Evolutionary conservation across 2,888 invertebrate species (phyloP), one percentile per base, ranked within the genome.

Genomic region (Thecocarcelia acutangulata): DNA sequence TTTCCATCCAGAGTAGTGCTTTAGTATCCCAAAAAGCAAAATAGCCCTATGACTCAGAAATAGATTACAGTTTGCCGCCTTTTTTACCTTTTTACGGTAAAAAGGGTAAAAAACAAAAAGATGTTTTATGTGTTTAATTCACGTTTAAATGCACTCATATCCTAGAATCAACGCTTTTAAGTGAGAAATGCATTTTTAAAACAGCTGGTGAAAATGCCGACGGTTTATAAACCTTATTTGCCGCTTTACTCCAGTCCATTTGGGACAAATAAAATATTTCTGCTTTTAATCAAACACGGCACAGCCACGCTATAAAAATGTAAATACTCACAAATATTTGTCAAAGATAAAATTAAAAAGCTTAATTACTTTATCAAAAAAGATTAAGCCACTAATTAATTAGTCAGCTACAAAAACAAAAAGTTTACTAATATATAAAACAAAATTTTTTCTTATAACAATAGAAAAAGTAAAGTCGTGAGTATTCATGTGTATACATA

Each of bases 321-420:
- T n/a, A 56, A 2, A 24, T n/a, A 2, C 24, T n/a, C 15, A 66
- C 6, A 19, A 33, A 68, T 59, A 61, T 54, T 33, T 37, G 33
- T 33, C 8, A 21, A 24, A 66, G 54, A 68, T 68, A 68, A 56
- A 54, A 56, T 44, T 56, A 50, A 72, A 78, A 72, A 78, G 48
- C 77, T 40, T 64, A 78, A 78, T 77, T 72, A 64, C 66, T 78
- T 72, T 78, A 78, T 78, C 59, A 72, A 42, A 59, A 72, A 44
- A 52, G 66, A 78, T 78, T 78, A 72, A 72, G 21, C 59, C 59
- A 61, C 61, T 77, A 70, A 70, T 77, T 70, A 58, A 59, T 78
- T 66, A 72, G 63, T 58, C 64, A 64, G 50, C 28, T 28, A 9
- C 24, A 68, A 54, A 17, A 19, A 28, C 13, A 28, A 17, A 33